Evolutionary conservation across 2,113 vertebrate genomes (phyloP).

Genomic region (Cisticola juncidis): DNA sequence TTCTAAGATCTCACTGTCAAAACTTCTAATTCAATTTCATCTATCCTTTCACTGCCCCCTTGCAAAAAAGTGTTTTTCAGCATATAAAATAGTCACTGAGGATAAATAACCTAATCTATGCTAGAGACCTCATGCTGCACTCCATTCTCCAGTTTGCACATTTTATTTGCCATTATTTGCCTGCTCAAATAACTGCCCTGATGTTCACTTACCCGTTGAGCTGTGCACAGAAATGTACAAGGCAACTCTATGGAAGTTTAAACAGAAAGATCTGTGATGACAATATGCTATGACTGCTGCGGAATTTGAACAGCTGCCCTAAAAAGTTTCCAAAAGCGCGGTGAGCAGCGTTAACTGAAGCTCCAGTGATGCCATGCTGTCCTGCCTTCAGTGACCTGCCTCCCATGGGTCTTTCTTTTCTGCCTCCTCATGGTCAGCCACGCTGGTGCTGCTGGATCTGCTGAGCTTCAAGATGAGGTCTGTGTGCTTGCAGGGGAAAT

Average conservation of each 20-base stretch:
- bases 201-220: background rate
- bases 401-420: background rate
- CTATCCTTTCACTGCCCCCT: background rate
- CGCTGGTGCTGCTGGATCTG: background rate
- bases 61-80: background rate
- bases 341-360: background rate
- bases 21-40: background rate
- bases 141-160: background rate
- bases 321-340: background rate
- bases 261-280: background rate
- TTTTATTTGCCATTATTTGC: background rate
- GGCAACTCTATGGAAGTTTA: background rate
- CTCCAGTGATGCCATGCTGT: too few species aligned
- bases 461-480: background rate
- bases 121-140: background rate
- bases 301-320: background rate
- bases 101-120: background rate
- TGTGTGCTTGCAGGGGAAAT: background rate
- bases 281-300: background rate
- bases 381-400: background rate
- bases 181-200: background rate
- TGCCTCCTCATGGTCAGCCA: background rate
- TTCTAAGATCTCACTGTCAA: background rate
- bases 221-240: background rate
- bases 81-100: background rate